phyloP scores from a whole-genome alignment of 2,113 vertebrate genomes.

The Ceuthmochares aereus region DNA sequence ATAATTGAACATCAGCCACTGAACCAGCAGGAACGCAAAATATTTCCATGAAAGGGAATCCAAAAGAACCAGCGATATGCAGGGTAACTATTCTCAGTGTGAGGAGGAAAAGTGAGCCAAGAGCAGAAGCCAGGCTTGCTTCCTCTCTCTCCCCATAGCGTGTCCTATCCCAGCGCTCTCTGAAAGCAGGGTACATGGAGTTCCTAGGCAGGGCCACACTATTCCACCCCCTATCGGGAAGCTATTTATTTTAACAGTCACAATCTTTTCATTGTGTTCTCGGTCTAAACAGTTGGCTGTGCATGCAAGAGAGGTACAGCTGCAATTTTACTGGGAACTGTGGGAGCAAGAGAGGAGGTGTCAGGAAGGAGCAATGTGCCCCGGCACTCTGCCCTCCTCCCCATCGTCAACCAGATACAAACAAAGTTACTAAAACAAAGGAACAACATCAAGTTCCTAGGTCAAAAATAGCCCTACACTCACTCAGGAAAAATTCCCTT shows the following conservation, averaged over 20 bases:
- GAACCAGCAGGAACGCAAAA: conserved; percentile 41
- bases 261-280: conserved; percentile 56
- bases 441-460: conserved; percentile 53
- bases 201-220: not conserved
- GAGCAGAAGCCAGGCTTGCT: conserved; percentile 52
- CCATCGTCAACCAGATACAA: not conserved
- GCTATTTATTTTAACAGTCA: conserved; percentile 50
- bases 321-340: not conserved
- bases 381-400: not conserved
- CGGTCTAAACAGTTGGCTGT: conserved; percentile 18
- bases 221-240: conserved; percentile 41
- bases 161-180: conserved; percentile 33
- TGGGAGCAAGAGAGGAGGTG: conserved; percentile 23
- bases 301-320: not conserved
- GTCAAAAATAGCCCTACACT: conserved; percentile 41
- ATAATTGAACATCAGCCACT: conserved; percentile 37
- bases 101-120: conserved; percentile 49
- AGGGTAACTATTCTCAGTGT: conserved; percentile 57
- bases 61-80: not conserved
- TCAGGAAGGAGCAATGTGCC: not conserved
- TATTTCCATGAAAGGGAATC: conserved; percentile 62
- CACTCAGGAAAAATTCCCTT: conserved; percentile 56
- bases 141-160: not conserved
- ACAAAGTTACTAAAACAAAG: conserved; percentile 70
- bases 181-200: conserved; percentile 44